phyloP scores from a whole-genome alignment of 2,888 invertebrate species.

The Drosophila mercatorum region DNA sequence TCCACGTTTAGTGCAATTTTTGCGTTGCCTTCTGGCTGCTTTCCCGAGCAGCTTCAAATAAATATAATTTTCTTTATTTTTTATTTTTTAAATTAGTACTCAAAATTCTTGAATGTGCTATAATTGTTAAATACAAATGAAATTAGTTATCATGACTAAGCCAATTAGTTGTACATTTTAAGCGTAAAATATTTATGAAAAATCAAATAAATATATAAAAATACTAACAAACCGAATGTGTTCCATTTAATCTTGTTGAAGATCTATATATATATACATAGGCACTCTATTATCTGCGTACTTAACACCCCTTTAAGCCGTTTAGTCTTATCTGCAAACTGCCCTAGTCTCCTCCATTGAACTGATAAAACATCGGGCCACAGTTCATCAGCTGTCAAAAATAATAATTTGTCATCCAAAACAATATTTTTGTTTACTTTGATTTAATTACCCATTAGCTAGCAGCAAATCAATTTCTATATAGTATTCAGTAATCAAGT shows the following conservation, averaged over 20 bases:
- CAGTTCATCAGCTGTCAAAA: neutral
- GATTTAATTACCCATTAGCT: neutral
- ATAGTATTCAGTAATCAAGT: neutral
- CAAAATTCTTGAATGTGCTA: slow-evolving; percentile 76
- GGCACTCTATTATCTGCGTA: neutral
- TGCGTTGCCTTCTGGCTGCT: slow-evolving; percentile 57
- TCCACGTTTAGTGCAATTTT: slow-evolving; percentile 63
- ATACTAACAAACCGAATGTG: slow-evolving; percentile 51
- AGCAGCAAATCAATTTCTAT: neutral
- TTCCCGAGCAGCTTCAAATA: slow-evolving; percentile 21
- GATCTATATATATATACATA: neutral
- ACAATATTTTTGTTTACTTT: slow-evolving; percentile 6
- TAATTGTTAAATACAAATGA: slow-evolving; percentile 80
- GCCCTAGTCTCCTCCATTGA: neutral
- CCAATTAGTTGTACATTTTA: slow-evolving; percentile 76
- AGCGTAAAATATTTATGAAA: slow-evolving; percentile 75
- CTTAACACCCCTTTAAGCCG: neutral
- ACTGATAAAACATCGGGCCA: neutral
- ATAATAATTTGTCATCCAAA: neutral
- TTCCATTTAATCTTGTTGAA: neutral
- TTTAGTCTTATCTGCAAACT: neutral
- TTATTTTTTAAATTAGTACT: slow-evolving; percentile 28
- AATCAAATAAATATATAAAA: slow-evolving; percentile 70
- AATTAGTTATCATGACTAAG: slow-evolving; percentile 68
- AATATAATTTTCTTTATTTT: slow-evolving; percentile 38